Evolutionary conservation across 2,888 invertebrate genomes (phyloP).

Genomic region (Nomada fabriciana): DNA sequence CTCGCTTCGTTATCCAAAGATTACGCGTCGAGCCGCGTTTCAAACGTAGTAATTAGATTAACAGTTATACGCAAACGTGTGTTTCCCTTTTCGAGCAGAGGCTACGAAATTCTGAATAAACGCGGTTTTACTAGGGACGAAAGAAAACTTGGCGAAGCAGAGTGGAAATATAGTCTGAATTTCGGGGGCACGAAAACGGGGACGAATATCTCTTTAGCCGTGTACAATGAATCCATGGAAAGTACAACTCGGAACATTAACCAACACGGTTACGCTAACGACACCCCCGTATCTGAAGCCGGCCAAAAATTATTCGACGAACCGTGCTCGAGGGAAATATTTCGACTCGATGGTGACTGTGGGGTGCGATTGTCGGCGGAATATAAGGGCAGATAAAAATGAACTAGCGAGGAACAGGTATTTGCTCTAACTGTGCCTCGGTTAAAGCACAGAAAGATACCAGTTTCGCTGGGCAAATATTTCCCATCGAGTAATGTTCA

Average conservation of each 20-base stretch:
- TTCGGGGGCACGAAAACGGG: neutral
- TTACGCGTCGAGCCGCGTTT: constrained; percentile 21
- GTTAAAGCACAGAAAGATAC: neutral
- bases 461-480: neutral
- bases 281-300: neutral
- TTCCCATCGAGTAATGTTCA: neutral
- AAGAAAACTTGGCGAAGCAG: neutral
- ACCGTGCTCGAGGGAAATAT: neutral
- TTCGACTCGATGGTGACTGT: neutral
- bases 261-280: constrained; percentile 7
- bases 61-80: constrained; percentile 1
- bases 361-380: neutral
- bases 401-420: neutral
- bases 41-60: constrained; percentile 30
- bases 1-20: constrained; percentile 45
- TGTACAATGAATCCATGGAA: neutral
- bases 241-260: neutral
- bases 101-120: neutral
- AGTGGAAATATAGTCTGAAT: neutral
- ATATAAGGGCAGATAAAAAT: neutral
- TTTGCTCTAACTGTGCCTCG: neutral
- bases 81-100: neutral
- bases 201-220: neutral
- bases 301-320: neutral
- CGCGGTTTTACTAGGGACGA: too few relatives aligned